These are phyloP conservation scores for Sander vitreus DNA, from an alignment of 2,113 vertebrate genomes.

Conservation along the genomic window DNA sequence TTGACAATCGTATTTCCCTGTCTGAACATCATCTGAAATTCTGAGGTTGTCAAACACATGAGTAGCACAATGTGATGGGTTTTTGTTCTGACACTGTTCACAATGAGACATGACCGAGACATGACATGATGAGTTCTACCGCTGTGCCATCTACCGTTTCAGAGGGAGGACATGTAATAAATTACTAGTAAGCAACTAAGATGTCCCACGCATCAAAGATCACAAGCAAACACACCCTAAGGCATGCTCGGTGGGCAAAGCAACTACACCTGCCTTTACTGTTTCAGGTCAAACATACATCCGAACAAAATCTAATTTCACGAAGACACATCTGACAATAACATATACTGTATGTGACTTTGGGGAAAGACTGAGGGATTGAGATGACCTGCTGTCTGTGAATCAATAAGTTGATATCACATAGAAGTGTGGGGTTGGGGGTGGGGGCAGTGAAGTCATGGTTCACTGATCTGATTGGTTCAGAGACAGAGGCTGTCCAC, in stretches of 20 bases:
- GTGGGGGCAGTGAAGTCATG: constrained; percentile 9
- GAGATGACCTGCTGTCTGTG: constrained; percentile 4
- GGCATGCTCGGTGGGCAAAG: neutral
- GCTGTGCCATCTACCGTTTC: neutral
- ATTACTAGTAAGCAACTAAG: neutral
- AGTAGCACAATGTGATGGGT: neutral
- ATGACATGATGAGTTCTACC: neutral
- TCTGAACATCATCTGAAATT: constrained; percentile 16
- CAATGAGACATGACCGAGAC: neutral
- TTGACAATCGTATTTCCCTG: constrained; percentile 19
- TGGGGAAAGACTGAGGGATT: neutral
- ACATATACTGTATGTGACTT: neutral
- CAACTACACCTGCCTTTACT: neutral
- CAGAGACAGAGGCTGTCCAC: constrained; percentile 36
- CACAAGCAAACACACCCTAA: neutral
- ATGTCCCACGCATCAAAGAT: neutral
- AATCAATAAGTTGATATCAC: constrained; percentile 19
- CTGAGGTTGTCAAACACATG: neutral
- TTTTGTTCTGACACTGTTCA: neutral
- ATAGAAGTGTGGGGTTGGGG: neutral
- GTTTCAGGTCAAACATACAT: neutral
- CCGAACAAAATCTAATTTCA: neutral
- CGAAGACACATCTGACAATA: neutral
- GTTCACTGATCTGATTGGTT: constrained; percentile 58
- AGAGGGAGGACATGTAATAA: neutral